Base-by-base conservation (phyloP, 2,888 invertebrate species). In the Cordylochernes scorpioides region DNA sequence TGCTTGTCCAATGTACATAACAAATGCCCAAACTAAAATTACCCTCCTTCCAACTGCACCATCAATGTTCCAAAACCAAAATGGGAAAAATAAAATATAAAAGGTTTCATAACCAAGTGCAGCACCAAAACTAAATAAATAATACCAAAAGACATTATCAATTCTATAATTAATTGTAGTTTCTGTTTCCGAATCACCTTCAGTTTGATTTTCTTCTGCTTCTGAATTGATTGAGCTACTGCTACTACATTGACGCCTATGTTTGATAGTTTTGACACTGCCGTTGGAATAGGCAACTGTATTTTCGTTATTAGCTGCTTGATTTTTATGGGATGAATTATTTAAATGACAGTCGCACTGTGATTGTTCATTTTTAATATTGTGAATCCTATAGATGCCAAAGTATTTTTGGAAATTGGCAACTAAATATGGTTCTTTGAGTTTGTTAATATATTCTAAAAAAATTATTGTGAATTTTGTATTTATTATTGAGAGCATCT, bases 11-110 rank as follows among this genome's bases (percentile, higher is more conserved):
- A 72, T 66, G 44, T 73, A 74, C 77, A 78, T 77, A 31, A 70
- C 62, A 33, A 71, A 59, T 15, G 71, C 65, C 78, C 78, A 78
- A 13, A 77, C 68, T 7, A 74, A 57, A 8, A 77, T 67, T 12
- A 82, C 68, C 51, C 77, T 60, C 42, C 84, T 59, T 9, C 75
- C 74, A 3, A 82, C 72, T 16, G 70, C 71, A 13, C 38, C 35
- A 55, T 84, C 84, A 33, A 84, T 63, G 53, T 84, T 86, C 84
- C 84, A 86, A 49, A 80, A 73, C 71, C 78, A 77, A 52, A 78
- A 78, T 2, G 84, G 78, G 46, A 82, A 80, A 48, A 82, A 80
- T n/a, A 67, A 62, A 2, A 72, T 68, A 54, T 84, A 86, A 53
- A 86, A 86, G 37, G 71, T 61, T 57, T 84, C 84, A 55, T 84